Percentiles rank a stretch among this genome's conserved stretches.
phyloP scores from a whole-genome alignment of 2,888 invertebrate species.

The Euproctis similis region DNA sequence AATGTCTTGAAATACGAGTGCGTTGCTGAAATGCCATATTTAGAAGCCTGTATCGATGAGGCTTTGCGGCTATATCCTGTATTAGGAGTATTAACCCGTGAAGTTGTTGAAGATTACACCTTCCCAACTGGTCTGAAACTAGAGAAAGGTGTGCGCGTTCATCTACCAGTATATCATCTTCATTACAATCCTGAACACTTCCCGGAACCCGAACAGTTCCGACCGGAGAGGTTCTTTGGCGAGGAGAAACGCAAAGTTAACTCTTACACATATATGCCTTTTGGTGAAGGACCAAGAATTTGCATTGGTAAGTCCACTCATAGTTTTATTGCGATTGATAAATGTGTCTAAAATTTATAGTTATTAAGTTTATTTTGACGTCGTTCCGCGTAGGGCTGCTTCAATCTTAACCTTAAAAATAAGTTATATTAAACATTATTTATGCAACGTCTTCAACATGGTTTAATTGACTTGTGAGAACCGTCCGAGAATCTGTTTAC shows the following conservation, averaged over 20 bases:
- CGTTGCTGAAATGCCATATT: not conserved
- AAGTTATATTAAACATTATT: too few species aligned
- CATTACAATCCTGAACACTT: conserved; percentile 26
- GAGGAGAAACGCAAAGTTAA: conserved; percentile 28
- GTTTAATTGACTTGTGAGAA: too few species aligned
- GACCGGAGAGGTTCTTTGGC: conserved; percentile 39
- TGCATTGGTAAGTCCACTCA: conserved; percentile 39
- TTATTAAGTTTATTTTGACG: too few species aligned
- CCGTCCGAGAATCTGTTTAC: too few species aligned
- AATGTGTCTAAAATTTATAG: too few species aligned
- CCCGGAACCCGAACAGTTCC: conserved; percentile 33
- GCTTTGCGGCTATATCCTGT: not conserved
- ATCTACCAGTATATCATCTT: not conserved
- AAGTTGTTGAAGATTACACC: not conserved
- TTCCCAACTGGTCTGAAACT: not conserved
- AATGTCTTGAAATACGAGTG: conserved; percentile 1
- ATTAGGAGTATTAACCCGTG: not conserved
- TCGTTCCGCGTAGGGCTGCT: too few species aligned
- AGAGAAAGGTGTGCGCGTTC: not conserved
- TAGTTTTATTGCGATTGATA: too few species aligned
- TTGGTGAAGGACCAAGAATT: conserved; percentile 41
- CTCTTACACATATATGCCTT: conserved; percentile 38
- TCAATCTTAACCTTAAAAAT: too few species aligned
- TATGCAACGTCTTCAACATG: too few species aligned
- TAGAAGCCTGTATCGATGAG: conserved; percentile 1